A percentile compares a stretch with the other conserved stretches of the same genome.
Evolutionary conservation across 2,797 vertebrate genomes (phyloP).

Genomic region (Crocodylus rhombifer): DNA sequence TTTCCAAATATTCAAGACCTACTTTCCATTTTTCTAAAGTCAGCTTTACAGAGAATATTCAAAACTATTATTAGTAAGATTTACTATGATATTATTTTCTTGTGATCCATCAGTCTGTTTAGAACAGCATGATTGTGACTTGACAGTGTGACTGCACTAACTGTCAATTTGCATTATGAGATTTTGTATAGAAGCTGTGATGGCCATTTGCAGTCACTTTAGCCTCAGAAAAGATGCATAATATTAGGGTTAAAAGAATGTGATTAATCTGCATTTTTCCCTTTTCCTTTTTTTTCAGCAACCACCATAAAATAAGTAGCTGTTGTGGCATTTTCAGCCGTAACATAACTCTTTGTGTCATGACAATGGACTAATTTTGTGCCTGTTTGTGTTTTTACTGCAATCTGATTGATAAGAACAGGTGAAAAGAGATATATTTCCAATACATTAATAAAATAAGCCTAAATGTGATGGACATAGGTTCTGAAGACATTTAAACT

Average conservation of each 20-base stretch:
- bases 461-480: not conserved
- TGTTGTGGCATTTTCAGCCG: conserved; percentile 18
- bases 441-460: not conserved
- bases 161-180: not conserved
- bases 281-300: not conserved
- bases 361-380: conserved; percentile 27
- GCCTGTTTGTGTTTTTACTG: conserved; percentile 20
- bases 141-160: not conserved
- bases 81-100: not conserved
- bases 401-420: conserved; percentile 46
- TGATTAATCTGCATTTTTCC: conserved; percentile 39
- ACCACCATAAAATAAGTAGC: conserved; percentile 26
- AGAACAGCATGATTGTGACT: not conserved
- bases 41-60: not conserved
- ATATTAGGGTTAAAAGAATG: conserved; percentile 3
- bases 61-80: not conserved
- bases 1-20: conserved; percentile 13
- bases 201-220: not conserved
- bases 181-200: not conserved
- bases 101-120: not conserved
- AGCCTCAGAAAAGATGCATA: not conserved
- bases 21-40: not conserved
- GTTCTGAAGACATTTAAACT: not conserved
- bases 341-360: conserved; percentile 47
- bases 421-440: conserved; percentile 9